Conservation (phyloP, 2,888 invertebrate species). For the Pantelozetes paolii region DNA sequence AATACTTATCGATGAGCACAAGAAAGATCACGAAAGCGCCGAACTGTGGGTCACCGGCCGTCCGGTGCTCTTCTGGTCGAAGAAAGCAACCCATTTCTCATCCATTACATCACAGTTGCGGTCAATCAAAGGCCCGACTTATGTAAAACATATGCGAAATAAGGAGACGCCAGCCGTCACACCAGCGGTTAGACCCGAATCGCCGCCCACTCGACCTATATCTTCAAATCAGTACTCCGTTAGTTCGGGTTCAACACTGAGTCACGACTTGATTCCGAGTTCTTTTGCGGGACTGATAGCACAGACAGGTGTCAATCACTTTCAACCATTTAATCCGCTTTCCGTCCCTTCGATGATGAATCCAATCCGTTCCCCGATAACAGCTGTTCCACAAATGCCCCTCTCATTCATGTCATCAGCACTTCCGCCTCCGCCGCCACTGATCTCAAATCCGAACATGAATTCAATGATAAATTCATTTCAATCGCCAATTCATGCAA, state of each 20-base stretch:
- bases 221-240: constrained; percentile 40
- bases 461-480: constrained; percentile 11
- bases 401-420: constrained; percentile 17
- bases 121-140: constrained; percentile 36
- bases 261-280: constrained; percentile 38
- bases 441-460: constrained; percentile 6
- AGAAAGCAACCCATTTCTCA: not conserved
- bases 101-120: constrained; percentile 39
- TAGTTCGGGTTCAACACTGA: constrained; percentile 18
- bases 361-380: not conserved
- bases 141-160: constrained; percentile 11
- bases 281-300: constrained; percentile 43
- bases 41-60: constrained; percentile 76
- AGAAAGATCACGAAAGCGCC: constrained; percentile 78
- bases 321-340: not conserved
- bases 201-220: constrained; percentile 42
- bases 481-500: not conserved
- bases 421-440: constrained; percentile 17
- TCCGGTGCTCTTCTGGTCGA: constrained; percentile 63
- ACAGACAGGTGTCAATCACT: constrained; percentile 39
- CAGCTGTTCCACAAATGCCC: not conserved
- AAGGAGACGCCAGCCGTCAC: not conserved
- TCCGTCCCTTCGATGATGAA: not conserved
- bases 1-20: constrained; percentile 76
- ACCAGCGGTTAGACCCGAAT: constrained; percentile 19